Base-by-base conservation (phyloP, 2,113 vertebrate species). In the Channa maculata region DNA sequence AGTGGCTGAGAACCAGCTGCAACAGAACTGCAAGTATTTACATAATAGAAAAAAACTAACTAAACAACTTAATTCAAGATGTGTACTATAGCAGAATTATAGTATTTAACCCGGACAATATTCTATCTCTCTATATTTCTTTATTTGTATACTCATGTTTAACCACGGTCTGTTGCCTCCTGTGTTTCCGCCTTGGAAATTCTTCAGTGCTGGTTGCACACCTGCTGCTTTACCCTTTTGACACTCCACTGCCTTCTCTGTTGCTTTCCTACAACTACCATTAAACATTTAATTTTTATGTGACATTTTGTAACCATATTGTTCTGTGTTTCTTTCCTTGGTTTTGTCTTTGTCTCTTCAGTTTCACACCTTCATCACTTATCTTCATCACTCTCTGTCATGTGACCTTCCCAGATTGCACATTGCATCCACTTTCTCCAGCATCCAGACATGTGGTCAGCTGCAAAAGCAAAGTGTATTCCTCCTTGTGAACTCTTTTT, bases 361-460 rank as follows among this genome's bases (percentile, higher is more conserved):
- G 36, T 69, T 43, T 59, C 44, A 43, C 43, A 9, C 44, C 38
- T 60, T 50, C 59, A 65, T 49, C 41, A 0, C 45, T 39, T 41
- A 5, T n/a, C 61, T 60, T 52, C 74, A 84, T 70, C 63, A 14
- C 44, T 37, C 41, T n/a, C 39, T 53, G 64, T 38, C 7, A 13
- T 13, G 4, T 45, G 45, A 63, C 34, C 50, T 59, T 57, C 55
- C 7, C 33, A 61, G 24, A 24, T 24, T 75, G 52, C 70, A 83
- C 72, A 69, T 79, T 84, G 13, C 44, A 33, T 65, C 80, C 45
- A 51, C 59, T 74, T 50, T 75, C 64, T 52, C 60, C 79, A 79
- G 64, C 75, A 64, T 65, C 75, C 72, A 84, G 89, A 75, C 70
- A 93, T 93, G 90, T 92, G 92, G 90, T 85, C 74, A 54, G 57